Base-by-base conservation (phyloP, 2,888 invertebrate species). In the Tenthredo notha region DNA sequence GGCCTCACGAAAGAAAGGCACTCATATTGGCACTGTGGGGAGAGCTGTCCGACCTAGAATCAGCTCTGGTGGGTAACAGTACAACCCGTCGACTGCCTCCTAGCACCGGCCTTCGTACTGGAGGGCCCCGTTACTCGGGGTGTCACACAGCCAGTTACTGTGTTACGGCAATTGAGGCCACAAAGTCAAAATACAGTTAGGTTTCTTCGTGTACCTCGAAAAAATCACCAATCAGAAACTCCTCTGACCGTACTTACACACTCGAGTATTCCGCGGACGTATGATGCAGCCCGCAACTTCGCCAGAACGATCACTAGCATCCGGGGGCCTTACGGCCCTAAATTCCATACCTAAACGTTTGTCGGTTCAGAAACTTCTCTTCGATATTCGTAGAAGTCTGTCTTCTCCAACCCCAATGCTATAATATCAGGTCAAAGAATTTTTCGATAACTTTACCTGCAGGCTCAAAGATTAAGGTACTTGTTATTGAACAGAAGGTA, bases 151-250 rank as follows among this genome's bases (percentile, higher is more conserved):
- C 93, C 92, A 93, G 92, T 93, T 93, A 93, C 93, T 92, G 93
- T 93, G 93, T 93, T 93, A 93, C 93, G 93, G 92, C 93, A 93
- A 93, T 93, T 93, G 92, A 93, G 93, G 93, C 93, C 93, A 93
- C 93, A 93, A 93, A 93, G 93, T 93, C 93, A 93, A 93, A 93
- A 93, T 93, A 93, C 93, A 93, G 93, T 93, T 93, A 93, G 91
- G 90, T 91, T 90, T 89, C 90, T 90, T 91, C 89, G 77, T 83
- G 85, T 84, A 82, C 83, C 85, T 83, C 85, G 83, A 65, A 85
- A 85, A 85, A 83, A 83, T 83, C 83, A 83, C 83, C 83, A 83
- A 83, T 83, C 83, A 83, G 67, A 67, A 47, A 65, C 77, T 77
- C 72, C 72, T 74, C 72, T 29, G 29, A 47, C 77, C 50, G 29